Conservation (phyloP, 2,113 vertebrate species). For the Piaya cayana region DNA sequence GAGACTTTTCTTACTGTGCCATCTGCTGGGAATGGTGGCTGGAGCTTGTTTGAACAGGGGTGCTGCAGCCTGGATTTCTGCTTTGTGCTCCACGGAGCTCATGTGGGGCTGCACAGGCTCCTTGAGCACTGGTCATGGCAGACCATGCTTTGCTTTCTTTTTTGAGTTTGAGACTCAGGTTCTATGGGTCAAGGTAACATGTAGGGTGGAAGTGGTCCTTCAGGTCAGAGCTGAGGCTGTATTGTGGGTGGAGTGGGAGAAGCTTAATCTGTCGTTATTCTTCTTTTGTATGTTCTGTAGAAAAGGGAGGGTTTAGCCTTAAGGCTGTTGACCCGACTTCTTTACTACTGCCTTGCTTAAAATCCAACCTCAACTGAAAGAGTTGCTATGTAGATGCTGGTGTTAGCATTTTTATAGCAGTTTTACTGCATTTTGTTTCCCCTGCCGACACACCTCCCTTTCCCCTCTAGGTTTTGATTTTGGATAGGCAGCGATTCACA, state of each 20-base stretch:
- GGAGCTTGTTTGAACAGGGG: neutral
- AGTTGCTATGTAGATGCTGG: neutral
- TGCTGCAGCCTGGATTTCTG: neutral
- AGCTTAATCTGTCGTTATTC: neutral
- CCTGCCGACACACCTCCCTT: neutral
- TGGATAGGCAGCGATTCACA: neutral
- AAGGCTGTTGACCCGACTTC: neutral
- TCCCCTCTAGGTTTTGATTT: neutral
- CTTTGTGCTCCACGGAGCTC: accelerated
- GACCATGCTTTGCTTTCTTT: neutral
- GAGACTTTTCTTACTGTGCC: neutral
- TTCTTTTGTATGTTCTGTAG: neutral
- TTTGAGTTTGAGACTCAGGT: neutral
- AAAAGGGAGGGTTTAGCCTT: neutral
- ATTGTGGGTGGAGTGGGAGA: neutral
- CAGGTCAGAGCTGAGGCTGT: neutral
- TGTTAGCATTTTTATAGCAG: neutral
- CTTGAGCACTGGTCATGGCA: neutral
- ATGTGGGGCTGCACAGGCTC: neutral
- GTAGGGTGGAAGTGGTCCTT: neutral
- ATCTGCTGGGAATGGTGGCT: neutral
- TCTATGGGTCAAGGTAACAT: neutral
- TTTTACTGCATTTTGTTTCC: neutral
- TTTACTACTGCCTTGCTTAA: neutral
- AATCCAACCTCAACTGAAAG: neutral